Percentiles rank a stretch among this genome's conserved stretches.
Evolutionary conservation across 2,888 invertebrate species (phyloP).

Genomic region (Zele albiditarsus): DNA sequence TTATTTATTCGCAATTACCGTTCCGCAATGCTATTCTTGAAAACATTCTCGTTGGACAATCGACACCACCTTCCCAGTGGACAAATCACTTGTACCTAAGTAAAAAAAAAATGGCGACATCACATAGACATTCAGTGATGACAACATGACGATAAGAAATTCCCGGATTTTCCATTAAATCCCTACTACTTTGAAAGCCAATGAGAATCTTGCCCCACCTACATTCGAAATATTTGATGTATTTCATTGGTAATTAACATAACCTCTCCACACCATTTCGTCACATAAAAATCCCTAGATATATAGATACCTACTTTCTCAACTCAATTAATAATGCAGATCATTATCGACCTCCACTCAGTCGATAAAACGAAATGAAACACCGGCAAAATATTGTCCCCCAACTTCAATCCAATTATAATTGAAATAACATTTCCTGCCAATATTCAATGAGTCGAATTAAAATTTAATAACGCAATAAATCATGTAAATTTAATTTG

Average conservation of each 20-base stretch:
- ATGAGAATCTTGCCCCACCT: no score
- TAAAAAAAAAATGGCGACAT: conserved; percentile 46
- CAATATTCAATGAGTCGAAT: not conserved
- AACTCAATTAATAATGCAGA: not conserved
- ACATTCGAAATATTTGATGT: not conserved
- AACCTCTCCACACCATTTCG: not conserved
- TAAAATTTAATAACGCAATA: not conserved
- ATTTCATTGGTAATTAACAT: not conserved
- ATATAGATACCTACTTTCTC: not conserved
- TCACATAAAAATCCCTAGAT: not conserved
- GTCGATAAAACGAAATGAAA: not conserved
- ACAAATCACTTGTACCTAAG: conserved; percentile 26
- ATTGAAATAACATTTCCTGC: not conserved
- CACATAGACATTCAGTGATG: not conserved
- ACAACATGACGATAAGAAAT: not conserved
- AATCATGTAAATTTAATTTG: not conserved
- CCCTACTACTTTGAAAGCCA: no score
- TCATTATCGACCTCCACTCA: not conserved
- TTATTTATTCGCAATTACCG: conserved; percentile 56
- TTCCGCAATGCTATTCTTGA: conserved; percentile 65
- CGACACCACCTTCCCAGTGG: conserved; percentile 39
- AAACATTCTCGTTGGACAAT: conserved; percentile 60
- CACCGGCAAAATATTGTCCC: not conserved
- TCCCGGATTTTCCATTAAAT: not conserved
- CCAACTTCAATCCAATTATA: not conserved